phyloP scores from a whole-genome alignment of 2,113 vertebrate genomes.

The Oncorhynchus clarkii region DNA sequence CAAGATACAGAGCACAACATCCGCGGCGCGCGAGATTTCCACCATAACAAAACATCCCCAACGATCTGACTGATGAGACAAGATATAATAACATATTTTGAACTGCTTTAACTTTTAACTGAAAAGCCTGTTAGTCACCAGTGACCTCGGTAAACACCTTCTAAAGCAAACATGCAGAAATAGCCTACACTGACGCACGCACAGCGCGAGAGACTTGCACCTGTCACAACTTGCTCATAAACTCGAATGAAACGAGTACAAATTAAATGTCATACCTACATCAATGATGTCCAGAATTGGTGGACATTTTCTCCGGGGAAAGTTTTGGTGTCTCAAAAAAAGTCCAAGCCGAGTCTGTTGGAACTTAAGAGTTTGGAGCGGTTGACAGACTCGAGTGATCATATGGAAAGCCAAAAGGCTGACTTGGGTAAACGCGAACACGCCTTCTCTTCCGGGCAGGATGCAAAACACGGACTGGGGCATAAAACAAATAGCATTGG shows the following conservation, averaged over 20 bases:
- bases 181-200: neutral
- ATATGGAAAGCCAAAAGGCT: neutral
- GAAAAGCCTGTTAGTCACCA: neutral
- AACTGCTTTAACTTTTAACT: neutral
- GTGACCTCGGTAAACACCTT: neutral
- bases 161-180: neutral
- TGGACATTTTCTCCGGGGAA: constrained; percentile 32
- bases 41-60: neutral
- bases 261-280: neutral
- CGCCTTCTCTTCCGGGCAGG: constrained; percentile 46
- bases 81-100: too few species aligned
- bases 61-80: too few species aligned
- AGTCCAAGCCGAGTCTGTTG: constrained; percentile 2
- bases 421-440: constrained; percentile 37
- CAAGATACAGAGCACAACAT: constrained; percentile 19
- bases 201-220: constrained; percentile 49
- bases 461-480: constrained; percentile 14
- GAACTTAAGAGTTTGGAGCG: neutral
- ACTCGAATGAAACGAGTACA: neutral
- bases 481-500: constrained; percentile 18
- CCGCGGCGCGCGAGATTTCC: neutral
- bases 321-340: constrained; percentile 27
- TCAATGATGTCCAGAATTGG: constrained; percentile 11
- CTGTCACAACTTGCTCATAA: constrained; percentile 36
- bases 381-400: neutral